Evolutionary conservation across 1,140 invertebrate genomes (phyloP), one percentile per base, ranked within the genome.

Genomic region (Rhyzopertha dominica): DNA sequence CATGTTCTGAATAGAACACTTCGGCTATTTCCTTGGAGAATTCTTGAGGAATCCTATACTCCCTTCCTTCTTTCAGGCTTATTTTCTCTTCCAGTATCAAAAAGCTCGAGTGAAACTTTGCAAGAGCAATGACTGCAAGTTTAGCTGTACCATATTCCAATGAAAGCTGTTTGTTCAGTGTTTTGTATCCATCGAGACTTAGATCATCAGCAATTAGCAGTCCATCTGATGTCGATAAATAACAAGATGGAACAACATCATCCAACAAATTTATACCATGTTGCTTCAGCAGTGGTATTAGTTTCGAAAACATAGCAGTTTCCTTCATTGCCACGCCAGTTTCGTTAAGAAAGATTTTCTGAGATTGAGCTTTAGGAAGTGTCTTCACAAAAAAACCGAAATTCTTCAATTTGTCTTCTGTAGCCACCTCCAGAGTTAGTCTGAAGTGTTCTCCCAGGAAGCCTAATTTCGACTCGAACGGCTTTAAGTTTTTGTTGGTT

Each of bases 51-150:
- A 49, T 14, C 1, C 22, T 0, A 18, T 31, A 42, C 2, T 1
- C 9, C 23, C 23, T 30, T 29, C 39, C 28, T 9, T 17, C 23
- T 22, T 42, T 31, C n/a, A n/a, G 10, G 20, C 10, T 34, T 9
- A 37, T 17, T 16, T 29, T 36, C 28, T 61, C 51, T 43, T 61
- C 59, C 2, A 49, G 26, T 20, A 59, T 47, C 10, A 57, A 35
- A 12, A 34, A 43, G 23, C 44, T 44, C 8, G 54, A 49, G 18
- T 59, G 54, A 5, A 61, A 37, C 37, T 54, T 57, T 2, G 51
- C 54, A 5, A 59, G 17, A 20, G 46, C n/a, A n/a, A n/a, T n/a
- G n/a, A n/a, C n/a, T n/a, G n/a, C n/a, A n/a, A n/a, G n/a, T n/a
- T n/a, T n/a, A n/a, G n/a, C n/a, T n/a, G n/a, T n/a, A n/a, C n/a